Percentiles rank a stretch among this genome's conserved stretches.
Evolutionary conservation across 92 coral and sea anemone species (phyloP).

Genomic region (Umimayanthus kanabou): DNA sequence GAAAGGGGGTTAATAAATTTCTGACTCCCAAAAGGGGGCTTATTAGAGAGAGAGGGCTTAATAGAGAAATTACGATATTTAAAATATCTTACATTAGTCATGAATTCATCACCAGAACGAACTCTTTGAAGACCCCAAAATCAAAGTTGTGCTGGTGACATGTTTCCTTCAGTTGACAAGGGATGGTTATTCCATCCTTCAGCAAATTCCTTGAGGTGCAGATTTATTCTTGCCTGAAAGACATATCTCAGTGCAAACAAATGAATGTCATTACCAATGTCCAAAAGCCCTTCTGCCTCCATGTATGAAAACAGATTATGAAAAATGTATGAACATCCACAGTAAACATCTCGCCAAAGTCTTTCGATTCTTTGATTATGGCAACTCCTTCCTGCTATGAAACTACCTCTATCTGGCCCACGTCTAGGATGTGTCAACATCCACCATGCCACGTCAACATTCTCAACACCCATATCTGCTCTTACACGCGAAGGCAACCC

Average conservation of each 20-base stretch:
- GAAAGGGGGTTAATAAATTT: too few relatives aligned
- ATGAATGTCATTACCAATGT: slow-evolving; percentile 59
- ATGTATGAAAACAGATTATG: slow-evolving; percentile 55
- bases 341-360: too few relatives aligned
- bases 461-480: slow-evolving; percentile 66
- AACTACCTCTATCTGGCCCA: slow-evolving; percentile 68
- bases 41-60: too few relatives aligned
- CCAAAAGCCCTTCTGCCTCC: slow-evolving; percentile 59
- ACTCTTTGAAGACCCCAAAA: slow-evolving; percentile 52
- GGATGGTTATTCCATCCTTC: slow-evolving; percentile 77
- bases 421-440: slow-evolving; percentile 53
- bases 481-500: slow-evolving; percentile 70
- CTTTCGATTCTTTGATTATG: too few relatives aligned
- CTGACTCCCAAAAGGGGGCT: too few relatives aligned
- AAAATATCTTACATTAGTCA: too few relatives aligned
- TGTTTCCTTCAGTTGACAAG: slow-evolving; percentile 60
- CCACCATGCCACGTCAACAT: slow-evolving; percentile 60
- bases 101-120: too few relatives aligned
- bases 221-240: slow-evolving; percentile 50
- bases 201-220: slow-evolving; percentile 52
- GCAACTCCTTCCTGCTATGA: slow-evolving; percentile 64
- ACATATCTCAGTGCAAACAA: slow-evolving; percentile 66
- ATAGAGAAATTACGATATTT: too few relatives aligned
- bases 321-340: not conserved
- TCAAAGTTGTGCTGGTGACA: slow-evolving; percentile 78